phyloP scores from a whole-genome alignment of 2,797 vertebrate species.

The Sebastes flavidus region DNA sequence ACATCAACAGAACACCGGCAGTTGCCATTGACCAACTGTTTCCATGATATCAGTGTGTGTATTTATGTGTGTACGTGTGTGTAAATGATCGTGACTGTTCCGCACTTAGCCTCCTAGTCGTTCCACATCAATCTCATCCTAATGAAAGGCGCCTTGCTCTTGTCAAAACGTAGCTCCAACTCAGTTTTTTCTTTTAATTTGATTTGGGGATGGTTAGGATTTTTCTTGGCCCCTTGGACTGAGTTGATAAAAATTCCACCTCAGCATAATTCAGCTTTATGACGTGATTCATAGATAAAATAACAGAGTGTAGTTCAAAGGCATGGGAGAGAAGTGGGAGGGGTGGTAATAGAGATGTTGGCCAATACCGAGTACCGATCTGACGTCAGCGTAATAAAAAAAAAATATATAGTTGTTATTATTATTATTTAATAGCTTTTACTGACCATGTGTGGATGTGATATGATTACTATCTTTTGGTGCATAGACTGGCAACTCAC shows the following conservation, averaged over 20 bases:
- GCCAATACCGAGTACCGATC: no score
- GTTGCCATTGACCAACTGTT: conserved; percentile 66
- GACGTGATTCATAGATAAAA: conserved; percentile 54
- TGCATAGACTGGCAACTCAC: no score
- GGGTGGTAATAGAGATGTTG: not conserved
- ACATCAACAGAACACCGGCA: conserved; percentile 53
- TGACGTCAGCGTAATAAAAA: no score
- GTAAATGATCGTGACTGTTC: conserved; percentile 69
- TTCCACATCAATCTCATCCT: conserved; percentile 78
- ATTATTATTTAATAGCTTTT: no score
- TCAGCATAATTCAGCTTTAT: conserved; percentile 48
- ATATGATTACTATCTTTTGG: no score
- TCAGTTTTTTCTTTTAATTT: conserved; percentile 70
- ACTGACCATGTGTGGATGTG: no score
- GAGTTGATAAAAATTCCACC: conserved; percentile 56
- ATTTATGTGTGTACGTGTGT: conserved; percentile 56
- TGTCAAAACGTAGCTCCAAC: conserved; percentile 65
- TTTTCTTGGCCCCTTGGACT: conserved; percentile 58
- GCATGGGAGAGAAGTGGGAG: not conserved
- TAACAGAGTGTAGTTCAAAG: conserved; percentile 38
- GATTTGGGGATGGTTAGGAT: conserved; percentile 71
- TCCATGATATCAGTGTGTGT: conserved; percentile 76
- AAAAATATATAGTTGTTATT: no score
- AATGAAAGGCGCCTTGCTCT: conserved; percentile 75
- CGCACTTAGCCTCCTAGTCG: conserved; percentile 65